phyloP scores from a whole-genome alignment of 2,113 vertebrate genomes.

The Psilopsiagon aurifrons region DNA sequence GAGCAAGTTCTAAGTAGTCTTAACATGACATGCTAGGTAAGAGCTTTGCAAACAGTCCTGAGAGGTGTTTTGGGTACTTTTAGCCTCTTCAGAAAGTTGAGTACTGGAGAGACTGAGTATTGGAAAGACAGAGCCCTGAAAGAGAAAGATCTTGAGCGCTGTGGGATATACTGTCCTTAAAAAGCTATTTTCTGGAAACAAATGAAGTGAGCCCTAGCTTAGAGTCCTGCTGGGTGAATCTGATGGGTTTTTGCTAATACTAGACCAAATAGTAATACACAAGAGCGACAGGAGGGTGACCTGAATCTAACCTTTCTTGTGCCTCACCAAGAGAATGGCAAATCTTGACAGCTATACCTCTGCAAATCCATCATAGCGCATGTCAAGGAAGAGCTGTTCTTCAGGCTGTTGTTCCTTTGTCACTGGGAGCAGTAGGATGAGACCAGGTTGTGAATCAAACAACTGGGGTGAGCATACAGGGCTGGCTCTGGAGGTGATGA shows the following conservation, averaged over 20 bases:
- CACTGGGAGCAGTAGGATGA: background rate
- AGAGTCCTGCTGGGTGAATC: background rate
- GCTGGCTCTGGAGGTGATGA: background rate
- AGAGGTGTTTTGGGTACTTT: background rate
- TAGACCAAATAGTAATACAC: background rate
- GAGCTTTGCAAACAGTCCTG: constrained; percentile 19
- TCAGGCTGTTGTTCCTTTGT: background rate
- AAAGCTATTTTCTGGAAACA: background rate
- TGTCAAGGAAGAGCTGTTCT: background rate
- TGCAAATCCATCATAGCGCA: fast-evolving
- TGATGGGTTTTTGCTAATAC: background rate
- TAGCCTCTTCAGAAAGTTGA: constrained; percentile 3
- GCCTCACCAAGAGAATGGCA: background rate
- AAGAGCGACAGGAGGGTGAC: background rate
- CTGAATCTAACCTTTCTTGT: background rate
- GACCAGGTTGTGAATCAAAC: background rate
- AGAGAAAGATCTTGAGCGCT: background rate
- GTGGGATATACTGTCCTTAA: background rate
- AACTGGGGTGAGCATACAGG: too few relatives aligned
- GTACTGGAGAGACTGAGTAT: background rate
- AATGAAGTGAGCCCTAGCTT: background rate
- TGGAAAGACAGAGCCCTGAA: background rate
- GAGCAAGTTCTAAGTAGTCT: background rate
- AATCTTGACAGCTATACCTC: background rate
- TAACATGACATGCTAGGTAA: background rate